Evolutionary conservation across 2,797 vertebrate species (phyloP), one percentile per base, ranked within the genome.

Genomic region (Triplophysa bombifrons): DNA sequence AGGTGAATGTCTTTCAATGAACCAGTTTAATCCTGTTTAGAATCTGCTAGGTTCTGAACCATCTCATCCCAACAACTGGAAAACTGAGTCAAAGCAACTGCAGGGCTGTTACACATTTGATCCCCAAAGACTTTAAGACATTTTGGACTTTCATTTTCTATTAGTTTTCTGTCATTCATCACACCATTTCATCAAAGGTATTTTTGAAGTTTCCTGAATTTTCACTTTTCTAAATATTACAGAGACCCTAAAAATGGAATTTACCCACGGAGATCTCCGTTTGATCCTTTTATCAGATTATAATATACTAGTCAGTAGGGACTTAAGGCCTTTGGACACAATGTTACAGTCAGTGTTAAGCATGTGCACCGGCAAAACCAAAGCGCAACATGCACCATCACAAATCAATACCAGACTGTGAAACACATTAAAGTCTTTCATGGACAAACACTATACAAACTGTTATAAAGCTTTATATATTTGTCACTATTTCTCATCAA

Each of bases 321-420:
- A 17, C 50, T 16, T 2, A 51, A 51, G 50, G 17, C 50, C 50
- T 51, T 13, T 3, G 16, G 16, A 51, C 50, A 16, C 48, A 8
- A 17, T 51, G 51, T 53, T 53, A 53, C 51, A 48, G 3, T 48
- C 46, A 48, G 4, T 48, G 41, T 41, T 10, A 38, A 38, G 50
- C 16, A 51, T 51, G 48, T 51, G 48, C 48, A 58, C 55, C 19
- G 19, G 51, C 17, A 55, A 20, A 20, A 10, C 19, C n/a, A 55
- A 9, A 50, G 16, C 1, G n/a, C 53, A 20, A 74, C 41, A 53
- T 27, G 34, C 8, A 38, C 34, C 34, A 67, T 27, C 4, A 46
- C 51, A 76, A 76, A 76, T 76, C 38, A 44, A 30, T n/a, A 58
- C 22, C 38, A 76, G 51, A 67, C 22, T 56, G 38, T 67, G 63